Base-by-base conservation (phyloP, 2,113 vertebrate species). In the Limnothrissa miodon region DNA sequence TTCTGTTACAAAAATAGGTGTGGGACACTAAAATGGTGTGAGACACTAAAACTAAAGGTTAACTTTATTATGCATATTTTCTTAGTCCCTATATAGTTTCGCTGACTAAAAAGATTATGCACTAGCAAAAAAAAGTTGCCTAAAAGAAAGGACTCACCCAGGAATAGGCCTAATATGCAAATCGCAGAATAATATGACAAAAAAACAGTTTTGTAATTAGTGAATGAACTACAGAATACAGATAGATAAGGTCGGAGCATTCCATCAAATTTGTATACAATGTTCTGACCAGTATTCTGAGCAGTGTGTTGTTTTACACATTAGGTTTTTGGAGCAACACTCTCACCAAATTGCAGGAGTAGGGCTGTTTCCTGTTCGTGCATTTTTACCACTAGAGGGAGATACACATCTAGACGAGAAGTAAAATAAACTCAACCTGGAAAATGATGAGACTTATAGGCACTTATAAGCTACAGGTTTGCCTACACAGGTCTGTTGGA, bases 371-470 rank as follows among this genome's bases (percentile, higher is more conserved):
- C 33, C 25, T 36, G 33, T 39, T 29, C 15, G 3, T 74, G 66
- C 29, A 74, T 74, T 74, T 74, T 15, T 74, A 74, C 66, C 66
- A 74, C 25, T 74, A 74, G 66, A 74, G 25, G 66, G 66, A 13
- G 66, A 36, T 74, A 36, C 33, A 33, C 15, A 36, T 74, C 11
- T 74, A 39, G 66, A 74, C 9, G 66, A 74, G 66, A 33, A 74
- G 29, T 10, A 74, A 10, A 23, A 59, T 59, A n/a, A 23, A 10
- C 11, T 11, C 29, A 66, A 66, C 59, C 13, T 36, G 11, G 33
- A 33, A 13, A 74, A 33, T 2, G 13, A 13, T 1, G 6, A 74
- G 29, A 74, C 66, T 7, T 4, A 33, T 70, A 33, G 1, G 1
- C 29, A 70, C 62, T 19, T 51, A 15, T 48, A 48, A 11, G 45